Conservation (phyloP, 2,888 invertebrate genomes). For the Macrosoma leucophasiata region DNA sequence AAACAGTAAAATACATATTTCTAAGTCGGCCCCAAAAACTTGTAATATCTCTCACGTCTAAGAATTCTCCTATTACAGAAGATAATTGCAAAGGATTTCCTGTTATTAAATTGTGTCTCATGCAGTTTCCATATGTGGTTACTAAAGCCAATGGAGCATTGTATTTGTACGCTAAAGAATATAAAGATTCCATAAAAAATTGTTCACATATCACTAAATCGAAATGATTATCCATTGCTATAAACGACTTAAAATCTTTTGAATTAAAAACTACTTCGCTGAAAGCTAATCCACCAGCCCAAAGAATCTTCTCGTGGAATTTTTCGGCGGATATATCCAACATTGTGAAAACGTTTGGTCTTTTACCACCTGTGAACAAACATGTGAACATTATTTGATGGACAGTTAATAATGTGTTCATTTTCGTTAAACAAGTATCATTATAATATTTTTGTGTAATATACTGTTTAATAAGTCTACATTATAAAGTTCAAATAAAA, state of each 20-base stretch:
- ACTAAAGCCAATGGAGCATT: constrained; percentile 51
- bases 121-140: constrained; percentile 58
- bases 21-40: constrained; percentile 64
- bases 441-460: no score
- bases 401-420: no score
- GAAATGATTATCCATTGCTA: constrained; percentile 46
- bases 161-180: constrained; percentile 57
- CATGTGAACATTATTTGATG: no score
- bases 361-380: constrained; percentile 42
- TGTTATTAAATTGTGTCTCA: constrained; percentile 49
- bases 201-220: constrained; percentile 65
- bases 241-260: constrained; percentile 39
- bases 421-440: no score
- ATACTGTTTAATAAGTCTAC: no score
- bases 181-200: constrained; percentile 61
- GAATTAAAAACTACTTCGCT: constrained; percentile 51
- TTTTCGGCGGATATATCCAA: constrained; percentile 42
- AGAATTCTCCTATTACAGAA: constrained; percentile 47
- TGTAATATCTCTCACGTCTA: constrained; percentile 60
- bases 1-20: constrained; percentile 59
- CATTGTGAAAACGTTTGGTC: constrained; percentile 56
- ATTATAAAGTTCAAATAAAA: no score
- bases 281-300: constrained; percentile 47
- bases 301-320: constrained; percentile 45
- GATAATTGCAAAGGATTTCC: constrained; percentile 56